Evolutionary conservation across 1,140 invertebrate genomes (phyloP).

Genomic region (Temnothorax curvispinosus): DNA sequence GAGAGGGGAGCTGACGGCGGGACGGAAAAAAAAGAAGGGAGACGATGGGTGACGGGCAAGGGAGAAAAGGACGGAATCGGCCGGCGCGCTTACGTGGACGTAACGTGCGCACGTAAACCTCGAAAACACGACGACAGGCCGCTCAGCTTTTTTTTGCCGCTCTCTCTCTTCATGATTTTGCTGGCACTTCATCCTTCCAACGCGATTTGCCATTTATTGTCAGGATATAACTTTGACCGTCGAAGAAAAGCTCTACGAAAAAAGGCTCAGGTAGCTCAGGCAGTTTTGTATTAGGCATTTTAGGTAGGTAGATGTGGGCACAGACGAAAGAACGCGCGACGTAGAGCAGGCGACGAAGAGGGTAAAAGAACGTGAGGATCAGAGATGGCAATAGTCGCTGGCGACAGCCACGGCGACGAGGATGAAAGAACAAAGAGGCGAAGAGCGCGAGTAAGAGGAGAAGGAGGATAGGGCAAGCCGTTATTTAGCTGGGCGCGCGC

Average conservation of each 20-base stretch:
- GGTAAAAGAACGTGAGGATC: not conserved
- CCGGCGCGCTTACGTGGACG: constrained; percentile 73
- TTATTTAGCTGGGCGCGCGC: not conserved
- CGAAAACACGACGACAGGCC: constrained; percentile 3
- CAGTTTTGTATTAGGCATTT: too few species aligned
- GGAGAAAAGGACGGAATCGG: constrained; percentile 24
- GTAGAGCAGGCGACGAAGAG: not conserved
- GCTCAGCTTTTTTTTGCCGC: not conserved
- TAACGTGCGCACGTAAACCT: constrained; percentile 65
- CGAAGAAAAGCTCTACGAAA: too few species aligned
- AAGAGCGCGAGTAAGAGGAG: not conserved
- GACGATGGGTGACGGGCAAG: constrained; percentile 6
- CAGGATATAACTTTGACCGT: too few species aligned
- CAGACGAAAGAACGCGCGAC: not conserved
- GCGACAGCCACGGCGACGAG: not conserved
- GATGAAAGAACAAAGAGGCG: not conserved
- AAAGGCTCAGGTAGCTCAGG: too few species aligned
- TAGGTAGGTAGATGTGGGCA: not conserved
- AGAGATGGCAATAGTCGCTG: not conserved
- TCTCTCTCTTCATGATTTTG: not conserved
- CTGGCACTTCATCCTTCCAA: too few species aligned
- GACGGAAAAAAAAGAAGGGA: constrained; percentile 43
- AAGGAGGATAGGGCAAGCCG: not conserved
- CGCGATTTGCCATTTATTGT: too few species aligned
- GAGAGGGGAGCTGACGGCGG: constrained; percentile 14